Base-by-base conservation (phyloP, 2,888 invertebrate genomes). In the Cerastoderma edule region DNA sequence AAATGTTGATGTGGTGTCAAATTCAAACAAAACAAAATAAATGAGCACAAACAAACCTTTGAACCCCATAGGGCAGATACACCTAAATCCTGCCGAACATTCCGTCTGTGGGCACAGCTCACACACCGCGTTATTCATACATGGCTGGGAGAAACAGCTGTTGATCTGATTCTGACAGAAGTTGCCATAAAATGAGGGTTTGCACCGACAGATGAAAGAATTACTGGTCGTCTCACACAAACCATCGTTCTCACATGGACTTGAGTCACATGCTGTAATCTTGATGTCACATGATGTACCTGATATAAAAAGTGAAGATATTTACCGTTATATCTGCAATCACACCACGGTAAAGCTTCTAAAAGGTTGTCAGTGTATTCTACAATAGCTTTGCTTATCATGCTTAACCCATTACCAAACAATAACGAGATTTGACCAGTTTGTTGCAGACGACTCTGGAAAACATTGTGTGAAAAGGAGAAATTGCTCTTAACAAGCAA, bases 91-190 rank as follows among this genome's bases (percentile, higher is more conserved):
- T 0, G 46, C 19, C 0, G 65, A 27, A 69, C 82, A 78, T 13
- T 72, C 68, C 8, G 67, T 35, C 28, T 69, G 72, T 19, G 33
- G 35, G 67, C 82, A 78, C 4, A 39, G 53, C n/a, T 96, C 96
- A 93, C 99, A 99, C 66, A 95, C 95, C 75, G 96, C 96, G 70
- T 96, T 96, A 92, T 99, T 97, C 80, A 96, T 95, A 93, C 99
- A 99, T 0, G 99, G 99, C 92, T 97, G 96, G 46, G 99, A 99
- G 93, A 98, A 99, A 94, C 99, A 99, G 75, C 99, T 99, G 93
- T 99, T 99, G 89, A 99, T 98, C 95, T 97, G 96, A 91, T 96
- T 95, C 93, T 98, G 96, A 93, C 99, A 99, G 88, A 96, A 95
- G 92, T 96, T 95, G 64, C 99, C 99, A 93, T 99, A 98, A 94